A percentile compares a stretch with the other conserved stretches of the same genome.
These are phyloP conservation scores for Sebastes fasciatus DNA, from an alignment of 2,113 vertebrate genomes.

Conservation along the genomic window DNA sequence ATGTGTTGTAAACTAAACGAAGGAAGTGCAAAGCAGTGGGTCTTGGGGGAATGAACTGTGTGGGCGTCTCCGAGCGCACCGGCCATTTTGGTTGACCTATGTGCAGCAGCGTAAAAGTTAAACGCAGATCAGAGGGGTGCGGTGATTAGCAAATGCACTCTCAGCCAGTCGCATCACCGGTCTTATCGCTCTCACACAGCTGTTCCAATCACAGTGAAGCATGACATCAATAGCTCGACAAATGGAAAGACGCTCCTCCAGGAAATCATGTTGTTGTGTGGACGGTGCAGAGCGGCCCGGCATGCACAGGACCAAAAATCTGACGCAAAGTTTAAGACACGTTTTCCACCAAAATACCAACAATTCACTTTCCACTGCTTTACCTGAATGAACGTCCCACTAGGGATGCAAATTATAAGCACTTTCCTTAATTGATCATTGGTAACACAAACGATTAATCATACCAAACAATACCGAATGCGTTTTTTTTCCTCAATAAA, in stretches of 20 bases:
- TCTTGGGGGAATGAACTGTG: neutral
- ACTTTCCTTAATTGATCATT: too few species aligned
- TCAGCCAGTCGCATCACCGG: neutral
- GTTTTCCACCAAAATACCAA: neutral
- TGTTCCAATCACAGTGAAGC: conserved; percentile 12
- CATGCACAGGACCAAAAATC: neutral
- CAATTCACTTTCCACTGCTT: neutral
- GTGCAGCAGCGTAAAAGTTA: neutral
- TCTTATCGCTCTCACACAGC: conserved; percentile 12
- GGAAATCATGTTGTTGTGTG: neutral
- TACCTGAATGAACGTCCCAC: neutral
- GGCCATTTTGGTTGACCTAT: neutral
- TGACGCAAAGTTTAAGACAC: neutral
- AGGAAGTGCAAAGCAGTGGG: neutral
- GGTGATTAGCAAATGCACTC: neutral
- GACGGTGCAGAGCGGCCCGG: neutral
- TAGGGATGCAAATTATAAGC: too few species aligned
- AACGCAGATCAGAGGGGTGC: conserved; percentile 14
- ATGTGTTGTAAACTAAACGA: neutral
- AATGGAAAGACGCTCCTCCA: neutral
- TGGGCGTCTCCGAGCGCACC: neutral
- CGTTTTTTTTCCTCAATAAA: too few species aligned
- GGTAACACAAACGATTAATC: too few species aligned
- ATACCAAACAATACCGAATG: too few species aligned
- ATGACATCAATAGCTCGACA: conserved; percentile 17